Evolutionary conservation across 2,113 vertebrate species (phyloP), one percentile per base, ranked within the genome.

Genomic region (Hucho hucho): DNA sequence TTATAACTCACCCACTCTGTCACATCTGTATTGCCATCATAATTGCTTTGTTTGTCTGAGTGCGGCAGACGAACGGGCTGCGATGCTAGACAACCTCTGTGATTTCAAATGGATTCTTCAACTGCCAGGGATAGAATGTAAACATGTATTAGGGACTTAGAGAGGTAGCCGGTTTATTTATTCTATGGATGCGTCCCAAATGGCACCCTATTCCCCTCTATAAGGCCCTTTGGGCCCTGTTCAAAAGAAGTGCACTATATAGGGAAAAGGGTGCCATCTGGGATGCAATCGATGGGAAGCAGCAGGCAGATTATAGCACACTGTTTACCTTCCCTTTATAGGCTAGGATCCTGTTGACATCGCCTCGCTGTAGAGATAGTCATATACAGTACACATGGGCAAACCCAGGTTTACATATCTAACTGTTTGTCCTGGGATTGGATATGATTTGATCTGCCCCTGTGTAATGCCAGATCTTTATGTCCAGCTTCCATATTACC

Each of bases 21-120:
- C 79, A 71, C 29, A 78, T 81, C 68, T 71, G 64, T 63, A 63
- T 72, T 78, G 64, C 74, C 70, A 72, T 72, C 61, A 64, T 43
- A 56, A 49, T 32, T 73, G 59, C 25, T 72, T 28, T 69, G 49
- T 76, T 79, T 79, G 43, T 79, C 56, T 24, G 66, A 63, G 46
- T 53, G 53, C 73, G 56, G 24, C 20, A 29, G 64, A 32, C 43
- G 13, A 73, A 63, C 70, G 58, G 58, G 64, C 29, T 56, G 47
- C 26, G 53, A 3, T 46, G 43, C 22, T 3, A 25, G 46, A 28
- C n/a, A 26, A 37, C 69, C 70, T 68, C 69, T 67, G 18, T 46
- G 37, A 72, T n/a, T 64, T 28, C 28, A 58, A 64, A 76, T 56
- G 0, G 24, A 66, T 64, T 49, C 22, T 47, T 32, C 29, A 7